Base-by-base conservation (phyloP, 2,113 vertebrate species). In the Poeciliopsis occidentalis region DNA sequence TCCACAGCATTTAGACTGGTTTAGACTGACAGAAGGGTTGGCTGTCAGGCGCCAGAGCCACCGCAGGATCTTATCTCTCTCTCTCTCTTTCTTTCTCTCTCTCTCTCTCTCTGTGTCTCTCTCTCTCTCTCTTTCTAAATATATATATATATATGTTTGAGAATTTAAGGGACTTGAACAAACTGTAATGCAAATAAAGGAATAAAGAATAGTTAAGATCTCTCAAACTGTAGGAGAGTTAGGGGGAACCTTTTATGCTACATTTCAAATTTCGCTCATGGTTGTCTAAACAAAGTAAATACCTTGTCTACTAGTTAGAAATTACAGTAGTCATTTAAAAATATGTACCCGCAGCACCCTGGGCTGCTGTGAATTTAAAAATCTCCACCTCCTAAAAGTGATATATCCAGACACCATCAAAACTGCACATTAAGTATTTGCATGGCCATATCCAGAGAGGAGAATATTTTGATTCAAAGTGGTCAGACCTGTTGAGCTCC, bases 401-500 rank as follows among this genome's bases (percentile, higher is more conserved):
- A 22, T 19, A 27, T 44, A 11, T 15, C 0, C n/a, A 24, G 7
- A 27, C 4, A 32, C 54, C 0, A 1, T 12, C 60, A 39, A 76
- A 60, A 62, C n/a, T 12, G 19, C n/a, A 68, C 63, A 51, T 30
- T 17, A 69, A n/a, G 6, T 4, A 4, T 7, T 68, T 67, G 54
- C 39, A 32, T 1, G n/a, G 13, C 62, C 13, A 73, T 13, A 65
- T 51, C 31, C 6, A 29, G 1, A 41, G 10, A 67, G 30, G 54
- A 0, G n/a, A 19, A 1, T 27, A 11, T 61, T 76, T 37, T 47
- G 30, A 60, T 60, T 67, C 17, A 60, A 24, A 76, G 75, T 67
- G 34, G 75, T 79, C 39, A 26, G 88, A 90, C 88, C 79, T 81
- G 88, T 86, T 4, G 1, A 78, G 61, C 79, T 32, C 17, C 73